phyloP scores from a whole-genome alignment of 2,888 invertebrate genomes.

The Pogonocherus hispidulus region DNA sequence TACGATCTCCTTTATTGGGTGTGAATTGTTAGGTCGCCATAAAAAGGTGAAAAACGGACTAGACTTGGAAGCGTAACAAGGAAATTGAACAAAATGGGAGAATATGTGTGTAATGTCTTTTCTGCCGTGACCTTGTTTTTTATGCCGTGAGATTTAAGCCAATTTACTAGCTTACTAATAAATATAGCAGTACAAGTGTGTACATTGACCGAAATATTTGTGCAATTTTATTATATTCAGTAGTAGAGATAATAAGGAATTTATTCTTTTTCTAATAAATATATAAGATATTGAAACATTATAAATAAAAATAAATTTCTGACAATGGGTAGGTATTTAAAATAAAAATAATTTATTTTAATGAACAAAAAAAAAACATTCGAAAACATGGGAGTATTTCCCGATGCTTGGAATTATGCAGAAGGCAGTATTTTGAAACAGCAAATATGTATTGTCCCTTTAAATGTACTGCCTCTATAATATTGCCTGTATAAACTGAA shows the following conservation, averaged over 20 bases:
- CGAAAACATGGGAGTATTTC: too few relatives aligned
- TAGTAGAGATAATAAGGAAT: background rate
- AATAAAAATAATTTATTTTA: too few relatives aligned
- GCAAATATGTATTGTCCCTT: too few relatives aligned
- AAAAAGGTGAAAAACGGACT: constrained; percentile 5
- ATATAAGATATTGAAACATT: too few relatives aligned
- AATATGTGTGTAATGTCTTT: background rate
- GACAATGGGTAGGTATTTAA: too few relatives aligned
- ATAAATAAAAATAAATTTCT: too few relatives aligned
- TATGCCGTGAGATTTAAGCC: background rate
- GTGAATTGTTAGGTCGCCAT: background rate
- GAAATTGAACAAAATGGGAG: constrained; percentile 2
- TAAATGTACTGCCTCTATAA: too few relatives aligned
- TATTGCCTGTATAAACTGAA: too few relatives aligned
- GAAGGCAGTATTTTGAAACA: too few relatives aligned
- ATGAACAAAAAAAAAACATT: too few relatives aligned
- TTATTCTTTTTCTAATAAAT: too few relatives aligned
- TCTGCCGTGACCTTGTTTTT: background rate
- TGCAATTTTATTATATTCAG: background rate
- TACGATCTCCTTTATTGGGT: constrained; percentile 10
- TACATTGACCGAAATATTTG: background rate
- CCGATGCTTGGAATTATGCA: too few relatives aligned
- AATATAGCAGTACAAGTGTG: background rate
- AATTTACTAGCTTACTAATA: background rate
- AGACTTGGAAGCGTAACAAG: background rate